These are phyloP conservation scores for Gymnobelideus leadbeateri DNA, from an alignment of 2,113 vertebrate species.

Conservation along the genomic window DNA sequence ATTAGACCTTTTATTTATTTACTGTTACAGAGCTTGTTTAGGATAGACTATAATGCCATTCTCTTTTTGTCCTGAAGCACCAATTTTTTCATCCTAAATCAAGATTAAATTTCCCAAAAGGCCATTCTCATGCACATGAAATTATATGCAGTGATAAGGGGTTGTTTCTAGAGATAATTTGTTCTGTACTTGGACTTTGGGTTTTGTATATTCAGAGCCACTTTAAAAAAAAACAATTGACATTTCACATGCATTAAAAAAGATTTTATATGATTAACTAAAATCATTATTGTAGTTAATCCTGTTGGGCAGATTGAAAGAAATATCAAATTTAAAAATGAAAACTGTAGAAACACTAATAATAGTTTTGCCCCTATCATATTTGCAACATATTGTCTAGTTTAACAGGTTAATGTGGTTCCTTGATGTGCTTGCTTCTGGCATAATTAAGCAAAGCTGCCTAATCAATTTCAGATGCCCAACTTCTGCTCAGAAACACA, in stretches of 20 bases:
- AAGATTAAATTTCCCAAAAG: constrained; percentile 43
- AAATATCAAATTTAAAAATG: constrained; percentile 60
- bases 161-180: background rate
- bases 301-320: constrained; percentile 59
- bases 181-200: background rate
- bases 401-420: constrained; percentile 65
- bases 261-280: constrained; percentile 42
- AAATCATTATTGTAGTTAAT: constrained; percentile 41
- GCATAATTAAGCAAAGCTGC: constrained; percentile 72
- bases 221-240: constrained; percentile 39
- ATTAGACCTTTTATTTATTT: constrained; percentile 49
- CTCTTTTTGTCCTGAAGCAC: background rate
- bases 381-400: constrained; percentile 59
- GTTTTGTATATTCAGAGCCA: background rate
- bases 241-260: constrained; percentile 44
- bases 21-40: constrained; percentile 5
- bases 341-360: constrained; percentile 47
- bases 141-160: background rate
- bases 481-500: constrained; percentile 51
- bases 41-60: background rate
- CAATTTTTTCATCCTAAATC: constrained; percentile 54
- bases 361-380: constrained; percentile 61
- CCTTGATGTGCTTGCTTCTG: constrained; percentile 61
- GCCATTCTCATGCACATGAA: constrained; percentile 41
- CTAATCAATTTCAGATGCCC: constrained; percentile 76